A percentile compares a stretch with the other conserved stretches of the same genome.
These are phyloP conservation scores for Pseudomyrmex sp. DNA, from an alignment of 1,140 invertebrate genomes.

Conservation along the genomic window DNA sequence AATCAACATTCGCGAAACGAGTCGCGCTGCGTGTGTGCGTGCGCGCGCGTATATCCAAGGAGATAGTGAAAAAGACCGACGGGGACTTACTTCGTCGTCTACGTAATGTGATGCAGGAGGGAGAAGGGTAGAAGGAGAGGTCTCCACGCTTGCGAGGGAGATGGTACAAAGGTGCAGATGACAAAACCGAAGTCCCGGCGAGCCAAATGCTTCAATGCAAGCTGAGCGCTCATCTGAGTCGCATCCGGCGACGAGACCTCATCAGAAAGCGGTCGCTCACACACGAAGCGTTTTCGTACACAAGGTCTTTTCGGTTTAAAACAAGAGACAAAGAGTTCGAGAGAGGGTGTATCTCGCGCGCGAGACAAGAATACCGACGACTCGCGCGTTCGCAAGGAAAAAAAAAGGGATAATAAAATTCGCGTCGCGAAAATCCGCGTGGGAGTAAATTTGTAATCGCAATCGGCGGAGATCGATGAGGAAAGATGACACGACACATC, in stretches of 20 bases:
- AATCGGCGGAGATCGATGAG: constrained; percentile 23
- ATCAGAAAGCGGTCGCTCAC: neutral
- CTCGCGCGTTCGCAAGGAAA: too few relatives aligned
- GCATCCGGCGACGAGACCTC: constrained; percentile 8
- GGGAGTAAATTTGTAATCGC: neutral
- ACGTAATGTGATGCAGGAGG: constrained; percentile 44
- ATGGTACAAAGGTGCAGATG: constrained; percentile 62
- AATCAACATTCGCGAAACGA: constrained; percentile 16
- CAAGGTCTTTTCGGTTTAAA: neutral
- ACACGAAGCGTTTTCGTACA: neutral
- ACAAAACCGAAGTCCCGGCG: constrained; percentile 63
- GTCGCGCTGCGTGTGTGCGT: neutral
- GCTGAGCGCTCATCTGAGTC: constrained; percentile 60
- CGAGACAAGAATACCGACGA: too few relatives aligned
- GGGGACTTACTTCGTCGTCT: neutral
- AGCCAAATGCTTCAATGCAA: constrained; percentile 63
- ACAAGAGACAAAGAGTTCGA: neutral
- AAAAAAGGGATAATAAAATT: neutral
- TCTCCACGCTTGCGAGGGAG: constrained; percentile 37
- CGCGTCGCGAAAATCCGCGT: neutral
- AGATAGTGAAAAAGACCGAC: constrained; percentile 3
- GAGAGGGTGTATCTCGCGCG: neutral
- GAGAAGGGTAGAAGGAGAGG: constrained; percentile 52
- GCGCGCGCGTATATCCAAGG: constrained; percentile 4
- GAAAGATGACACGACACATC: constrained; percentile 53